Conservation (phyloP, 1,140 invertebrate species). For the Aphelenchoides besseyi region DNA sequence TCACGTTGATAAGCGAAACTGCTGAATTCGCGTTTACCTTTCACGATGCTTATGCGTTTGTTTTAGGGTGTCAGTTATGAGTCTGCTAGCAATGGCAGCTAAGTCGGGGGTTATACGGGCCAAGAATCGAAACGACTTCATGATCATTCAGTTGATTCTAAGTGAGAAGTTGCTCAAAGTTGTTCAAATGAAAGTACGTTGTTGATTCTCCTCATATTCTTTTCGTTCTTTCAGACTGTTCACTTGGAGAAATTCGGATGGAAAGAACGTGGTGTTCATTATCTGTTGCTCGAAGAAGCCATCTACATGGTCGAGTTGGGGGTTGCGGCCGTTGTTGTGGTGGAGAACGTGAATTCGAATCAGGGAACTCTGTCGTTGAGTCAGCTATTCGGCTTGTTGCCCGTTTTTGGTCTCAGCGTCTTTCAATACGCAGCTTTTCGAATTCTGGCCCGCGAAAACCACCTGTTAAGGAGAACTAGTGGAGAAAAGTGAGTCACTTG, state of each 20-base stretch:
- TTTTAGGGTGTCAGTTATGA: too few relatives aligned
- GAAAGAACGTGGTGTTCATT: constrained; percentile 19
- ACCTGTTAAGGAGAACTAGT: background rate
- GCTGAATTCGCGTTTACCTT: too few relatives aligned
- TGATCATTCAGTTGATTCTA: background rate
- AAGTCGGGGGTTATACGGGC: constrained; percentile 4
- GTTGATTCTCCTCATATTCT: background rate
- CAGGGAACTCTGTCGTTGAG: background rate
- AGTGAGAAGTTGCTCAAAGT: background rate
- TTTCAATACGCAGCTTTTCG: constrained; percentile 1
- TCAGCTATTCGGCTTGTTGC: background rate
- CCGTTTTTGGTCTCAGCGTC: background rate
- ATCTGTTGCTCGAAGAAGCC: constrained; percentile 38
- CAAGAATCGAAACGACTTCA: constrained; percentile 3
- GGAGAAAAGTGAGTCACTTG: constrained; percentile 2
- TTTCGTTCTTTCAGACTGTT: constrained; percentile 20
- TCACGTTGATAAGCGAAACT: too few relatives aligned
- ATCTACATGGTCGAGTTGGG: constrained; percentile 41
- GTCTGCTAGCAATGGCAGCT: background rate
- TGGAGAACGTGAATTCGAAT: background rate
- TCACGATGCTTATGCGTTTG: too few relatives aligned
- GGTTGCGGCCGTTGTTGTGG: constrained; percentile 25
- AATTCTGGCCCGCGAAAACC: background rate
- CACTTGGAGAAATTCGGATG: constrained; percentile 39
- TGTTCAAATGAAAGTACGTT: background rate